phyloP scores from a whole-genome alignment of 2,797 vertebrate species.

The Lepilemur ruficaudatus region DNA sequence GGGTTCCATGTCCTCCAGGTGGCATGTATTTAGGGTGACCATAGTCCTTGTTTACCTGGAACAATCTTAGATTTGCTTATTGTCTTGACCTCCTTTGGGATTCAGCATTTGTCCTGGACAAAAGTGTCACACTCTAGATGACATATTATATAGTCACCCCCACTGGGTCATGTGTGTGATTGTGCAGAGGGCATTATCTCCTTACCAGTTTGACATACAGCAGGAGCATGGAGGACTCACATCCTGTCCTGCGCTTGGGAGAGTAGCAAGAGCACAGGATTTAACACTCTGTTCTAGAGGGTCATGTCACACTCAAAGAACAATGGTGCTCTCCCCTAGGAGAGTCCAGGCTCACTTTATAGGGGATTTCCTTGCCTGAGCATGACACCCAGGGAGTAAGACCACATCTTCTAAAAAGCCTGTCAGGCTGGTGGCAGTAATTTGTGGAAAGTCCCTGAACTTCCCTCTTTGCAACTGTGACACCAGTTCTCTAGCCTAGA shows the following conservation, averaged over 20 bases:
- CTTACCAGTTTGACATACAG: background rate
- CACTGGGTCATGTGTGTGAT: background rate
- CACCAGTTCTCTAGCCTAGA: background rate
- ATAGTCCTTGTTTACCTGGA: background rate
- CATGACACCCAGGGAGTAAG: background rate
- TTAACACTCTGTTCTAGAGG: background rate
- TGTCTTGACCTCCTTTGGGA: background rate
- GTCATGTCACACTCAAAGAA: background rate
- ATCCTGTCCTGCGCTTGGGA: background rate
- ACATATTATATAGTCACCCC: background rate
- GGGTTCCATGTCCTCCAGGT: background rate
- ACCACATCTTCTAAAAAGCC: background rate
- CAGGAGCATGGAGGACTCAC: background rate
- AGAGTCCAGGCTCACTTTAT: background rate
- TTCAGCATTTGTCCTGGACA: background rate
- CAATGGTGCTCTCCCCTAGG: accelerated
- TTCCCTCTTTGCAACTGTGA: background rate
- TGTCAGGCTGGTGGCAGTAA: background rate
- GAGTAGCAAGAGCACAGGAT: background rate
- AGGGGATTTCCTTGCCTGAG: background rate
- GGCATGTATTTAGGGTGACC: background rate
- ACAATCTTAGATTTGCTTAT: background rate
- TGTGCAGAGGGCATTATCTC: too few relatives aligned
- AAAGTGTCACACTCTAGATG: background rate
- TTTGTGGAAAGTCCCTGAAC: background rate